Evolutionary conservation across 2,113 vertebrate genomes (phyloP).

Genomic region (Pseudonaja textilis): DNA sequence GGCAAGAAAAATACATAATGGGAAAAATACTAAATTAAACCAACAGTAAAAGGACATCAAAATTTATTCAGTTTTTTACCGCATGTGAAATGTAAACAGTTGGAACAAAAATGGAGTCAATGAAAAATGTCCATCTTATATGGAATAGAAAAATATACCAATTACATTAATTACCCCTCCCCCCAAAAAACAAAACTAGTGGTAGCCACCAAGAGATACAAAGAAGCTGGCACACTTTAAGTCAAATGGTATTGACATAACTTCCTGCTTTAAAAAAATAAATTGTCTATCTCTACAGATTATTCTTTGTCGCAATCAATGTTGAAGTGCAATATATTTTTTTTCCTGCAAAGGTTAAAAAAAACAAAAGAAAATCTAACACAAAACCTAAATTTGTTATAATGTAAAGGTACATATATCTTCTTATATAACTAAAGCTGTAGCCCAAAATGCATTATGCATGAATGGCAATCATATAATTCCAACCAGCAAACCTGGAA

Average conservation of each 20-base stretch:
- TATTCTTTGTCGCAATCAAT: background rate
- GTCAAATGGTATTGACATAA: background rate
- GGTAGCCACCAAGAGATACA: background rate
- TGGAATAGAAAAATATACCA: background rate
- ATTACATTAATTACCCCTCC: background rate
- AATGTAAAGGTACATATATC: background rate
- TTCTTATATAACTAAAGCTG: constrained; percentile 40
- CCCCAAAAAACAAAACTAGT: background rate
- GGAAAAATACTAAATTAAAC: background rate
- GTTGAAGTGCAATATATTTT: background rate
- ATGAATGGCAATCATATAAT: constrained; percentile 57
- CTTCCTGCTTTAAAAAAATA: background rate
- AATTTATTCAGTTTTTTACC: background rate
- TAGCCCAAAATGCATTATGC: constrained; percentile 24
- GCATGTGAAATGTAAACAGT: background rate
- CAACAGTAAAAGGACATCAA: background rate
- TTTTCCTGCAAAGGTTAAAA: background rate
- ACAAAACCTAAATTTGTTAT: constrained; percentile 5
- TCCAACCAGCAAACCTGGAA: constrained; percentile 48
- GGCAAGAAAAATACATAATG: background rate
- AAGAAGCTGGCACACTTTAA: background rate
- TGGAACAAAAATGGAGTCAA: background rate
- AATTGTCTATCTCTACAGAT: background rate
- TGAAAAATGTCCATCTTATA: background rate
- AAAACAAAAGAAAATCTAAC: background rate